Evolutionary conservation across 2,797 vertebrate genomes (phyloP), one percentile per base, ranked within the genome.

Genomic region (Mormyrus hasselquistii): DNA sequence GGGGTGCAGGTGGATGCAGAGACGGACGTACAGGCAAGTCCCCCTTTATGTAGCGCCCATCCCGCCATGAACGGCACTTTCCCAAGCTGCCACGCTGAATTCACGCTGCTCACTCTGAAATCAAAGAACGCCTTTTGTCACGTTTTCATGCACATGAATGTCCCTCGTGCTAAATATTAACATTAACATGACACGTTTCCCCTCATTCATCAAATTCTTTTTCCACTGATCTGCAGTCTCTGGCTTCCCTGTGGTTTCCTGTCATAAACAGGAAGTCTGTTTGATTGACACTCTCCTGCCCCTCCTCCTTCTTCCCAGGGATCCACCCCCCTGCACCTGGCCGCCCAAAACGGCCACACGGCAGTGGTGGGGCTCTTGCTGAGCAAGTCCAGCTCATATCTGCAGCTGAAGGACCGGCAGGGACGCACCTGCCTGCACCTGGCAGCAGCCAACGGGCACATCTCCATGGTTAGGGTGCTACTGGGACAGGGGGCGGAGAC

Each of bases 401-500:
- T 95, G 52, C 92, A 93, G 50, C 88, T 94, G 86, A 92, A 89
- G 55, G 94, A 95, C 91, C 91, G 65, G 5, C 88, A 49, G 9
- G 94, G 93, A 4, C 88, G 93, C 10, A 93, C 94, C 14, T 94
- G 94, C 88, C 92, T 95, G 38, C 94, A 94, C 91, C 90, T 94
- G 90, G 93, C 94, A 1, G 92, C 94, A 0, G 91, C 93, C 34
- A 92, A 90, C 19, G 94, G 94, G 3, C 93, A 95, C 53, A 88
- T 92, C 50, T 89, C 93, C 88, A 94, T 93, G 91, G 92, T 92
- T 44, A 92, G 93, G 89, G 92, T 91, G 14, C 91, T 95, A 34
- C 92, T 95, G 88, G 93, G 94, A 22, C 94, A 94, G 73, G 94
- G 94, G 47, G 93, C 94, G 0, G 93, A 95, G 57, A 93, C 94